These are phyloP conservation scores for Meganola albula DNA, from an alignment of 2,888 invertebrate genomes.

Conservation along the genomic window DNA sequence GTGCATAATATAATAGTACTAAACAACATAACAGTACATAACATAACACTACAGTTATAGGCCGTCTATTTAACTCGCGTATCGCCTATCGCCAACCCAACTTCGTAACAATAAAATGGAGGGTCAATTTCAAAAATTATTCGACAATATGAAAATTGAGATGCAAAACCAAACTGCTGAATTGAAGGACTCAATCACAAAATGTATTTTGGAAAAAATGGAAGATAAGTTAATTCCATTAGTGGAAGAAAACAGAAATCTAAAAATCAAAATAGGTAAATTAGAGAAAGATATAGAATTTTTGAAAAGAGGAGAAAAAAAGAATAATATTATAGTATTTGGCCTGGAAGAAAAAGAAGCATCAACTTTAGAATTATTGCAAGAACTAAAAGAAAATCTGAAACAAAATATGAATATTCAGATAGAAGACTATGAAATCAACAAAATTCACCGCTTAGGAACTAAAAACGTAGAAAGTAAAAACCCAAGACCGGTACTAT, in stretches of 20 bases:
- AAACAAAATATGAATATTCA: slow-evolving; percentile 17
- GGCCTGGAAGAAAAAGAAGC: slow-evolving; percentile 23
- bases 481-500: slow-evolving; percentile 18
- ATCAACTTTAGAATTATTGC: slow-evolving; percentile 15
- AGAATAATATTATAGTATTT: slow-evolving; percentile 21
- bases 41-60: too few species aligned
- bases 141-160: slow-evolving; percentile 22
- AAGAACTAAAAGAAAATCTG: slow-evolving; percentile 13
- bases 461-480: slow-evolving; percentile 3
- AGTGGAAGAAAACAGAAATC: slow-evolving; percentile 22
- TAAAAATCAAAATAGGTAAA: slow-evolving; percentile 24
- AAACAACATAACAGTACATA: too few species aligned
- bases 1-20: too few species aligned
- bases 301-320: slow-evolving; percentile 18
- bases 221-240: slow-evolving; percentile 26
- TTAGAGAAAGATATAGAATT: slow-evolving; percentile 23
- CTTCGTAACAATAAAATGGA: slow-evolving; percentile 9
- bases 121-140: slow-evolving; percentile 17
- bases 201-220: slow-evolving; percentile 21
- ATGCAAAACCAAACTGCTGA: slow-evolving; percentile 18
- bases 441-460: slow-evolving; percentile 21
- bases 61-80: too few species aligned
- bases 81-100: too few species aligned
- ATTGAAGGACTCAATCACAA: slow-evolving; percentile 17
- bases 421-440: slow-evolving; percentile 23